These are phyloP conservation scores for Euclidia mi DNA, from an alignment of 2,888 invertebrate species.

Conservation along the genomic window DNA sequence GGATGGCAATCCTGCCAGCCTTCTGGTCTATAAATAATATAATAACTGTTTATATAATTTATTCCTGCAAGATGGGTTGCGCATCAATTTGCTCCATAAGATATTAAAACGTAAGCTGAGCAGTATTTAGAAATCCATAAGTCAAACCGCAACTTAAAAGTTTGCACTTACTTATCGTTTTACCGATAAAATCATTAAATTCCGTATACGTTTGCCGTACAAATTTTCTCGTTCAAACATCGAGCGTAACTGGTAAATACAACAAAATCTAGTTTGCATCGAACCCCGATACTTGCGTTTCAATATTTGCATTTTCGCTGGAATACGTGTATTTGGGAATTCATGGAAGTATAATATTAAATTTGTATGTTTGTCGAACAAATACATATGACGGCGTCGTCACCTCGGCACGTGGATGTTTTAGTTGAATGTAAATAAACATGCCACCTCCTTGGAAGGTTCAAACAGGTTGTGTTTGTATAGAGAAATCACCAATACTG, in stretches of 20 bases:
- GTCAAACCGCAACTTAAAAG: too few relatives aligned
- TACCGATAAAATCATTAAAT: slow-evolving; percentile 33
- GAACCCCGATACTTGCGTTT: slow-evolving; percentile 51
- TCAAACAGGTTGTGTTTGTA: slow-evolving; percentile 10
- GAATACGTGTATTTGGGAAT: slow-evolving; percentile 43
- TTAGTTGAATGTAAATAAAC: slow-evolving; percentile 15
- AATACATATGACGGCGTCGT: slow-evolving; percentile 27
- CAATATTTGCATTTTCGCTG: slow-evolving; percentile 63
- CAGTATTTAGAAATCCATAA: too few relatives aligned
- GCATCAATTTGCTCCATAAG: too few relatives aligned
- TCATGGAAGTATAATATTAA: slow-evolving; percentile 54
- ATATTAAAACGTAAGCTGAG: too few relatives aligned
- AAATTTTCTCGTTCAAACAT: slow-evolving; percentile 52
- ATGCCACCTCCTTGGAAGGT: neutral
- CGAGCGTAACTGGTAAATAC: slow-evolving; percentile 54
- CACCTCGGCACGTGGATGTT: slow-evolving; percentile 7
- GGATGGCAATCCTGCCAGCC: too few relatives aligned
- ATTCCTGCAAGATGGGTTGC: too few relatives aligned
- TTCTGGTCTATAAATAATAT: too few relatives aligned
- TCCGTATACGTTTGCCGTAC: slow-evolving; percentile 32
- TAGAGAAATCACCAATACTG: slow-evolving; percentile 12
- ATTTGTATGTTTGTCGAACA: slow-evolving; percentile 42
- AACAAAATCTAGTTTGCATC: slow-evolving; percentile 64
- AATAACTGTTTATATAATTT: too few relatives aligned
- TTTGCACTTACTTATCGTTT: slow-evolving; percentile 19